Conservation (phyloP, 2,797 vertebrate genomes). For the Loriculus beryllinus region DNA sequence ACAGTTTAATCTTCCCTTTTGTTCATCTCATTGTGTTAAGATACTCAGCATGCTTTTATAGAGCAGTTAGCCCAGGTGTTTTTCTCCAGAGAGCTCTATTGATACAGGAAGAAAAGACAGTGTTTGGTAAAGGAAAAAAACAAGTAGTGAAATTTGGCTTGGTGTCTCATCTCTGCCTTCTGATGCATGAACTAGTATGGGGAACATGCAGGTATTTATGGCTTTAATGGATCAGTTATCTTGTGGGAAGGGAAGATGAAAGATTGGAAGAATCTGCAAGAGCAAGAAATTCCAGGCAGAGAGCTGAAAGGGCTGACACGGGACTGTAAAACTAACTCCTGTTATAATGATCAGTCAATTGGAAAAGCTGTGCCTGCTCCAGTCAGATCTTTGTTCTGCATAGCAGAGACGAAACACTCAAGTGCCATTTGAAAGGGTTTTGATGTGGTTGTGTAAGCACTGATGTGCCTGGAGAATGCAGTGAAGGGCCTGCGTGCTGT, state of each 20-base stretch:
- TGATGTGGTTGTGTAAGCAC: neutral
- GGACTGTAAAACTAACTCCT: neutral
- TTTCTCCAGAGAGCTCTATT: neutral
- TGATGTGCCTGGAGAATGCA: neutral
- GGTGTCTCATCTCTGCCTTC: neutral
- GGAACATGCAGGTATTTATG: neutral
- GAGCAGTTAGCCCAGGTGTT: neutral
- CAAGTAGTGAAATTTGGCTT: neutral
- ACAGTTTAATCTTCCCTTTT: neutral
- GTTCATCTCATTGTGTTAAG: conserved; percentile 10
- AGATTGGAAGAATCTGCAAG: neutral
- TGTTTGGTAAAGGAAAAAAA: neutral
- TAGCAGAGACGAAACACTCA: neutral
- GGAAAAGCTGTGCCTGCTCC: conserved; percentile 41
- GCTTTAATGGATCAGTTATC: conserved; percentile 2
- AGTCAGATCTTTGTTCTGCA: neutral
- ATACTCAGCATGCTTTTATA: neutral
- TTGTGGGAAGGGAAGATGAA: conserved; percentile 17
- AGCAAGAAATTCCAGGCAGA: conserved; percentile 2
- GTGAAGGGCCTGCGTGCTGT: neutral
- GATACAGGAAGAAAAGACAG: neutral
- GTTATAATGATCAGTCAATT: neutral
- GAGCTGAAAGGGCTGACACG: neutral
- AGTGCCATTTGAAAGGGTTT: neutral
- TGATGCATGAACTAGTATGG: neutral